These are phyloP conservation scores for Epinephelus lanceolatus DNA, from an alignment of 2,113 vertebrate species.

Conservation along the genomic window DNA sequence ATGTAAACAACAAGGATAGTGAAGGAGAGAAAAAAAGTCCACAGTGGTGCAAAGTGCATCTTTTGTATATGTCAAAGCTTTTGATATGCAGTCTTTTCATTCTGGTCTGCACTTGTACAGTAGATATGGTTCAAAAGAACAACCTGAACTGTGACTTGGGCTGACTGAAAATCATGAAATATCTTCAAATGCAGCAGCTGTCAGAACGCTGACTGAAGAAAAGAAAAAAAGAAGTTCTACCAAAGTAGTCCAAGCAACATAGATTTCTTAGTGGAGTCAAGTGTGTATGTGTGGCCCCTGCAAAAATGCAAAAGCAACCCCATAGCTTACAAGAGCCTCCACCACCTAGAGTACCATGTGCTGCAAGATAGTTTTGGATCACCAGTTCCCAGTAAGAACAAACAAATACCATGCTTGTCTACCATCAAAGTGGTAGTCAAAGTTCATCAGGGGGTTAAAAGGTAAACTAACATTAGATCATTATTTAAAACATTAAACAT, in stretches of 20 bases:
- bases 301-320: neutral
- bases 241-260: neutral
- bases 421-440: neutral
- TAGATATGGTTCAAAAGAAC: conserved; percentile 28
- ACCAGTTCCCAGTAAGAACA: neutral
- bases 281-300: neutral
- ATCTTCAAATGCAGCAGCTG: conserved; percentile 8
- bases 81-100: conserved; percentile 22
- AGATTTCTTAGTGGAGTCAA: neutral
- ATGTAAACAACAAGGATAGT: conserved; percentile 35
- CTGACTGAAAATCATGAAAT: conserved; percentile 26
- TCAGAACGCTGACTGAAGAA: neutral
- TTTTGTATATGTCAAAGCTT: conserved; percentile 13
- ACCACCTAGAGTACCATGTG: no score
- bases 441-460: neutral
- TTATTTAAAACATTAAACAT: no score
- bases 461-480: neutral
- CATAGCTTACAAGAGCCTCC: neutral
- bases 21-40: conserved; percentile 2
- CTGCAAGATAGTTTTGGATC: neutral
- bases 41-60: neutral
- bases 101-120: conserved; percentile 34
- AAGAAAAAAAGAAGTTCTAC: neutral
- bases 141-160: conserved; percentile 34
- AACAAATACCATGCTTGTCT: neutral